Evolutionary conservation across 2,888 invertebrate genomes (phyloP), one percentile per base, ranked within the genome.

Genomic region (Phorcus lineatus): DNA sequence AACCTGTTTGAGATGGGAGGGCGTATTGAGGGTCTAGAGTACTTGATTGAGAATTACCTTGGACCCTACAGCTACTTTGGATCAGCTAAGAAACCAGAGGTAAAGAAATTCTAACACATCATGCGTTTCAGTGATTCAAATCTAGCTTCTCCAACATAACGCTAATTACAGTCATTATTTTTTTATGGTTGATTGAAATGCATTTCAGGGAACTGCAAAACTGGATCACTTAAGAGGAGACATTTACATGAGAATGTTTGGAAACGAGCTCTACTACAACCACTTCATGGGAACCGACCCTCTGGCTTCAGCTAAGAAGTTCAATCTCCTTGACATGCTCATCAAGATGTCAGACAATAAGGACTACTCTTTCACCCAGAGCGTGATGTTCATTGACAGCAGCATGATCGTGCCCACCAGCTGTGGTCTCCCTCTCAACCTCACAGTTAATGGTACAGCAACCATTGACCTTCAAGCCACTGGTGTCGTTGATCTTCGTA

Each of bases 321-420:
- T 96, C 70, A 94, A 91, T 82, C 81, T 92, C 70, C 81, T 93
- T 17, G 90, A 92, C 36, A 86, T 92, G 78, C 87, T 96, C 0
- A 94, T 97, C 76, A 94, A 95, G 79, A 92, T 76, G 88, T 96
- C 80, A 95, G 95, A 85, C 94, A 95, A 78, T 94, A 93, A 96
- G 95, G 96, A 96, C 94, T 95, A 97, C 28, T 96, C 96, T 57
- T 96, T 96, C 93, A 96, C 96, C 90, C 97, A 97, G 93, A 96
- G 97, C 0, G 95, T 96, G 0, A 95, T 97, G 91, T 96, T 98
- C 92, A 94, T 98, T 79, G 98, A 98, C 93, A 96, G 96, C 6
- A 96, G 96, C n/a, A 96, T 97, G 92, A 96, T 96, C 3, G 95
- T 98, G 0, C 97, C 98, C 0, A 96, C 96, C 47, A 95, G 96